These are phyloP conservation scores for Planiliza haematocheilus DNA, from an alignment of 2,113 vertebrate species.

Conservation along the genomic window DNA sequence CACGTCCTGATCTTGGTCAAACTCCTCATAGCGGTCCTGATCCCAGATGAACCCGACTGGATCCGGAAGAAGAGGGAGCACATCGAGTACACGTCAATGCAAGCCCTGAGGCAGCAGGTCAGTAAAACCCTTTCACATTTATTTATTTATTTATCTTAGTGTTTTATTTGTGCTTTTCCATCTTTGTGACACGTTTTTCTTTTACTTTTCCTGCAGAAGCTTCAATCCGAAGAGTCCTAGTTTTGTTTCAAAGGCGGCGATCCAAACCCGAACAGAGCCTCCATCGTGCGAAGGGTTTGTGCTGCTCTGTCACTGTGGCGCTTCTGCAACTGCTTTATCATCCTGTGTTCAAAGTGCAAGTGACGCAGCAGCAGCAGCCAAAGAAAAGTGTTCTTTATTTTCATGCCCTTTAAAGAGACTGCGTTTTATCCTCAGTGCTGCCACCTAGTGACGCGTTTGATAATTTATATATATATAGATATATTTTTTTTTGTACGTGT, in stretches of 20 bases:
- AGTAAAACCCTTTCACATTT: neutral
- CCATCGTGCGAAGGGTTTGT: conserved; percentile 5
- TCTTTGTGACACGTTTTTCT: neutral
- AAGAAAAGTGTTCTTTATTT: neutral
- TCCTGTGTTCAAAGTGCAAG: neutral
- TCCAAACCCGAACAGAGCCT: neutral
- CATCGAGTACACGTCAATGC: conserved; percentile 82
- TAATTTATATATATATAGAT: too few relatives aligned
- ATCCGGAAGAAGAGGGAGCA: conserved; percentile 78
- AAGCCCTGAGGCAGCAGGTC: conserved; percentile 82
- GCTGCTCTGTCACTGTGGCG: conserved; percentile 23
- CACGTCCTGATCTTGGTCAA: conserved; percentile 83
- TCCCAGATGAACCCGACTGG: conserved; percentile 86
- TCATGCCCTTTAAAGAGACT: neutral
- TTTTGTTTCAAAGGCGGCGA: conserved; percentile 17
- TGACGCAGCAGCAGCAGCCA: conserved; percentile 26
- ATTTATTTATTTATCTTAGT: too few relatives aligned
- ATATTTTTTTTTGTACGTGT: too few relatives aligned
- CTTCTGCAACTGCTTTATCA: conserved; percentile 31
- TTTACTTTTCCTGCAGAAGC: conserved; percentile 43
- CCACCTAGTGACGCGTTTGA: too few relatives aligned
- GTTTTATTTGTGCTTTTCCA: neutral
- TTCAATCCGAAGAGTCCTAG: conserved; percentile 40
- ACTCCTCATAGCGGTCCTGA: conserved; percentile 77
- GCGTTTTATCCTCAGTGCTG: neutral